Percentiles rank a stretch among this genome's conserved stretches.
phyloP scores from a whole-genome alignment of 2,113 vertebrate species.

The Laticauda laticaudata region DNA sequence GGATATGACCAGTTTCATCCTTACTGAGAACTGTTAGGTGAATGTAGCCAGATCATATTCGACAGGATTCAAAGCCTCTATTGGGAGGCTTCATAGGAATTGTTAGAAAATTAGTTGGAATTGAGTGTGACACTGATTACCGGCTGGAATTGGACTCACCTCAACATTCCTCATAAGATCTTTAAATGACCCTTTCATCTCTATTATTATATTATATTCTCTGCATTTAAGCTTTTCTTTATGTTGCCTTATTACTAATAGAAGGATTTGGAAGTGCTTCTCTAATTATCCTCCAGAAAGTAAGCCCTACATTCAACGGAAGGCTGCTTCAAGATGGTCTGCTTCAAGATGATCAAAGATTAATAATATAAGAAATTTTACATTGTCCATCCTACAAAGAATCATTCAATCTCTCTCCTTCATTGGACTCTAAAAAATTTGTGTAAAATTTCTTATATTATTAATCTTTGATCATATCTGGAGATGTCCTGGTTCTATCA shows the following conservation, averaged over 20 bases:
- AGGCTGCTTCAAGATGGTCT: not conserved
- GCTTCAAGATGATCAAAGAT: not conserved
- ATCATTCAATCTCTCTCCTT: not conserved
- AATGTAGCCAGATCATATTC: not conserved
- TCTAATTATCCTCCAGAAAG: not conserved
- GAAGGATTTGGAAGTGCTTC: not conserved
- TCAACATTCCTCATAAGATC: not conserved
- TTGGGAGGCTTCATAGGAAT: not conserved
- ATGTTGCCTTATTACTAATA: not conserved
- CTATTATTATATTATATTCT: not conserved
- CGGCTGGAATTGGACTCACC: not conserved
- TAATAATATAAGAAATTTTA: too few species aligned
- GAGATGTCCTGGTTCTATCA: not conserved
- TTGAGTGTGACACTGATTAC: not conserved
- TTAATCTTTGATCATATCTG: not conserved
- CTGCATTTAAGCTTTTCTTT: not conserved
- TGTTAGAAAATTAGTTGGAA: not conserved
- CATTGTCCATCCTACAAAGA: not conserved
- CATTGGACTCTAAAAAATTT: not conserved
- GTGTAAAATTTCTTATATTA: not conserved
- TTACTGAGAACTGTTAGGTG: not conserved
- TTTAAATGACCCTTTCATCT: not conserved
- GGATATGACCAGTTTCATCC: not conserved
- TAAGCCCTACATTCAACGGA: not conserved
- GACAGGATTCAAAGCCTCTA: not conserved